Evolutionary conservation across 2,113 vertebrate species (phyloP).

Genomic region (Lonchura striata): DNA sequence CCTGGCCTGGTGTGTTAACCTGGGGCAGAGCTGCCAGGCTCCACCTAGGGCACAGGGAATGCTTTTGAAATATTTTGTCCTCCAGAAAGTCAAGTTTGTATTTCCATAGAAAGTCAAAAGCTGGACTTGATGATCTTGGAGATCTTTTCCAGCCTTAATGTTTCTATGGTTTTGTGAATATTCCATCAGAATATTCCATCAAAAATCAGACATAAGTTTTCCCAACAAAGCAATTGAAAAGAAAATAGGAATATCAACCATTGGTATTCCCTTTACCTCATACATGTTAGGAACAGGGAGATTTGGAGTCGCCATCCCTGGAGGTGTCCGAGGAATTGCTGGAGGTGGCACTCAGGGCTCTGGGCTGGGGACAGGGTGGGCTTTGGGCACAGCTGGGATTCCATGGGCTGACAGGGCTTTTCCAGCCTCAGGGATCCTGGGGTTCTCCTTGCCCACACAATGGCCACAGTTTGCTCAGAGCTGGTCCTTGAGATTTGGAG

Average conservation of each 20-base stretch:
- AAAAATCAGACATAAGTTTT: background rate
- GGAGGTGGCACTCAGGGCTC: background rate
- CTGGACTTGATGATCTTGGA: background rate
- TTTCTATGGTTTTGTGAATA: background rate
- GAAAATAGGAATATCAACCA: background rate
- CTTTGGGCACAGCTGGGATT: fast-evolving
- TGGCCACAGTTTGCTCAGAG: background rate
- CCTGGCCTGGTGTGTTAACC: background rate
- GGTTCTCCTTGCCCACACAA: background rate
- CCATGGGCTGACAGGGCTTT: background rate
- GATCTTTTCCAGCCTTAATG: background rate
- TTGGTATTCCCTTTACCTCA: background rate
- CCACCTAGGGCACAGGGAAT: background rate
- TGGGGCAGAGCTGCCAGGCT: background rate
- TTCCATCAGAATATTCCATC: background rate
- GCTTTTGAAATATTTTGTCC: background rate
- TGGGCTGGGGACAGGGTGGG: background rate
- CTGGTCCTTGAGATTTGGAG: background rate
- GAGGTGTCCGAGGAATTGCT: background rate
- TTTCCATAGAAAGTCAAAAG: background rate
- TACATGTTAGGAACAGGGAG: background rate
- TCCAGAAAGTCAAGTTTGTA: background rate
- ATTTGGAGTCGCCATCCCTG: background rate
- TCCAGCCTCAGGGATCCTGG: background rate
- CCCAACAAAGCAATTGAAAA: background rate